Evolutionary conservation across 2,797 vertebrate species (phyloP), one percentile per base, ranked within the genome.

Genomic region (Gobionotothen gibberifrons): DNA sequence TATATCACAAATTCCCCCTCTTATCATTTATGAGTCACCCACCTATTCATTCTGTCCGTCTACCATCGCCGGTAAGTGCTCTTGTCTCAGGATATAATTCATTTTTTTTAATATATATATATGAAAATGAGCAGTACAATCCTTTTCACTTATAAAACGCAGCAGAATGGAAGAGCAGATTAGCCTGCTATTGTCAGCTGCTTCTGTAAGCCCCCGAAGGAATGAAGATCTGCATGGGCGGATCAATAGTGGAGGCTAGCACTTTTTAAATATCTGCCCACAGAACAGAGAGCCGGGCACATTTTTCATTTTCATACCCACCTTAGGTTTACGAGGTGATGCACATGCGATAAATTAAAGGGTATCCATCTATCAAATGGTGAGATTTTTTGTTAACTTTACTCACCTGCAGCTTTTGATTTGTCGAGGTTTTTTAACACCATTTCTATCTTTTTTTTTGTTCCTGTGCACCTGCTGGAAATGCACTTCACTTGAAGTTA

Each of bases 401-500:
- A 83, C 84, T 85, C 82, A 82, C 42, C 74, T 17, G 13, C 66
- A 68, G 66, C 71, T 78, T 82, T 21, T 83, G 71, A 87, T 74
- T 48, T 57, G 77, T 72, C 72, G 54, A 71, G 69, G 78, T 84
- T 67, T 87, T 76, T 65, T 43, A 83, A 75, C 74, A 69, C 61
- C 26, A 12, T 46, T 83, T 76, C 80, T 82, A 73, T 85, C 76
- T n/a, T 69, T 69, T 75, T 44, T 48, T 84, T 44, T 66, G 46
- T 9, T 8, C 17, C 59, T 49, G 47, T 48, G 69, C 85, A 84
- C 73, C 71, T 74, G 73, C 56, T 70, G 61, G 78, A 87, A 79
- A 84, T 53, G 59, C 73, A 83, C 80, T 82, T 83, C 83, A 86
- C 78, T 36, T 76, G 84, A 79, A 87, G 64, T 87, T 79, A 60